Percentiles rank a stretch among this genome's conserved stretches.
phyloP scores from a whole-genome alignment of 2,888 invertebrate species.

The Microplitis deprimator region DNA sequence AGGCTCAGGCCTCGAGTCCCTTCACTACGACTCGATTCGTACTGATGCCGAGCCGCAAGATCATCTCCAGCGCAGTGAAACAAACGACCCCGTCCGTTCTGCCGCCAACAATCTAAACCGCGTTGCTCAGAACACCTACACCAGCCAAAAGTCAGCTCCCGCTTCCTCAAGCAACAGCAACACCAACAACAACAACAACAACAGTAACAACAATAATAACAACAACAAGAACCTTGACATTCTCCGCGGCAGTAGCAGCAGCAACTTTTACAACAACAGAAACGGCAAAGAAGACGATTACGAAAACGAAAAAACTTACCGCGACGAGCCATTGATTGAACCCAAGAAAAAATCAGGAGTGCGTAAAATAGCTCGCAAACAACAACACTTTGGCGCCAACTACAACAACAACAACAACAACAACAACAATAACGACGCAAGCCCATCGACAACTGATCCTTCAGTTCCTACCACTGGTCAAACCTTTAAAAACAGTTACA shows the following conservation, averaged over 20 bases:
- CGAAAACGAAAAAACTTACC: constrained; percentile 72
- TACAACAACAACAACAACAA: constrained; percentile 54
- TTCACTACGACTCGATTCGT: constrained; percentile 67
- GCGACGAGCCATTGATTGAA: constrained; percentile 71
- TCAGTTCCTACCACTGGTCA: constrained; percentile 46
- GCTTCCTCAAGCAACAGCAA: constrained; percentile 61
- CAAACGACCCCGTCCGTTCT: constrained; percentile 71
- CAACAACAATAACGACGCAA: constrained; percentile 49
- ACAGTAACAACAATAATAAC: constrained; percentile 62
- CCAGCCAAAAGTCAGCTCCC: constrained; percentile 57
- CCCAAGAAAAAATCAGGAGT: constrained; percentile 59
- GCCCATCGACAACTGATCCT: constrained; percentile 55
- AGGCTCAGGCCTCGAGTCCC: constrained; percentile 78
- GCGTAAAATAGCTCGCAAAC: constrained; percentile 63
- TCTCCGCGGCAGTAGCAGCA: constrained; percentile 61
- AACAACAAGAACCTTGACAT: constrained; percentile 56
- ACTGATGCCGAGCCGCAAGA: constrained; percentile 67
- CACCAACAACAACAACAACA: constrained; percentile 67
- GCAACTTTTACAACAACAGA: constrained; percentile 65
- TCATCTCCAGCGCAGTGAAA: constrained; percentile 69
- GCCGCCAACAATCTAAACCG: constrained; percentile 63
- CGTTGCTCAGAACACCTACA: constrained; percentile 60
- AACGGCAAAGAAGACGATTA: constrained; percentile 72
- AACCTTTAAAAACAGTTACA: constrained; percentile 46
- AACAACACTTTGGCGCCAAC: constrained; percentile 54